phyloP scores from a whole-genome alignment of 2,113 vertebrate species.

The Psettodes erumei region DNA sequence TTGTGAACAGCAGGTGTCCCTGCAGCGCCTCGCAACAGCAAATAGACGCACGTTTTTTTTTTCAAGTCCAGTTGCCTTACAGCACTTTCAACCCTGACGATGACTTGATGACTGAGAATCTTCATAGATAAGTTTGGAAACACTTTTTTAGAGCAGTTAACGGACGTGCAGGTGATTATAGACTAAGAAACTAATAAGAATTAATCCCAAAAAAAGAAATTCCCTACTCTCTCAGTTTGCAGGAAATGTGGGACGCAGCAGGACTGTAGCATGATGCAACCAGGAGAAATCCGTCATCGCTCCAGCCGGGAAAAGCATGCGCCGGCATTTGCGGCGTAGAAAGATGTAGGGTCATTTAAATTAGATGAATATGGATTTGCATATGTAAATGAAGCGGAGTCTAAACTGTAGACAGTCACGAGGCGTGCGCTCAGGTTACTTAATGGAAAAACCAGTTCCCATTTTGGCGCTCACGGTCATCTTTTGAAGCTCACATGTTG shows the following conservation, averaged over 20 bases:
- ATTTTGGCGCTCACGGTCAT: not conserved
- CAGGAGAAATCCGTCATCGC: not conserved
- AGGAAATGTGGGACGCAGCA: not conserved
- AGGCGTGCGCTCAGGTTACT: not conserved
- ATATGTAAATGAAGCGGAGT: not conserved
- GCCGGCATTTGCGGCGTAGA: too few species aligned
- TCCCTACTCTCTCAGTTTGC: not conserved
- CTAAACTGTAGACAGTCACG: not conserved
- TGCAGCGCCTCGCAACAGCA: not conserved
- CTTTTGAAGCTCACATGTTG: too few species aligned
- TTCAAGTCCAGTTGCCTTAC: too few species aligned
- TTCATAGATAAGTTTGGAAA: too few species aligned
- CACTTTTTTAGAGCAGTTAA: not conserved
- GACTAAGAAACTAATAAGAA: not conserved
- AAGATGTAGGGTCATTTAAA: not conserved
- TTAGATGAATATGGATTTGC: not conserved
- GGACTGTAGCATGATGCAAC: constrained; percentile 16
- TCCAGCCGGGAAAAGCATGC: not conserved
- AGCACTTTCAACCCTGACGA: too few species aligned
- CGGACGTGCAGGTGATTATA: not conserved
- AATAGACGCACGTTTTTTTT: not conserved
- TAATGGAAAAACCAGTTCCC: not conserved
- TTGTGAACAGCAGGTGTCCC: constrained; percentile 44
- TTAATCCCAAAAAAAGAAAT: not conserved
- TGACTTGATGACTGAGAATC: too few species aligned